A percentile compares a stretch with the other conserved stretches of the same genome.
Conservation (phyloP, 2,888 invertebrate species). For the Aphodius sticticus region DNA sequence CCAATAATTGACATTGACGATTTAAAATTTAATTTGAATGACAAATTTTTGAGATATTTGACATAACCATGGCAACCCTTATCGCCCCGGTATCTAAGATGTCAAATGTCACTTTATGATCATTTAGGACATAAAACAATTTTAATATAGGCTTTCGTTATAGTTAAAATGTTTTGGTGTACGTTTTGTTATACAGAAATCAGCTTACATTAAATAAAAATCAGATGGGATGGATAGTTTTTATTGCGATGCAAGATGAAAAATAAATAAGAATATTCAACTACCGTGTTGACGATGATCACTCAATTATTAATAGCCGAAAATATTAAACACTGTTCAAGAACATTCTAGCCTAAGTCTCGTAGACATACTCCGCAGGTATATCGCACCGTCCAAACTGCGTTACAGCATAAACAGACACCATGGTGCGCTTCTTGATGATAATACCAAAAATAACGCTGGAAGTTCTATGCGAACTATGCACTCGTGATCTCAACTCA, state of each 20-base stretch:
- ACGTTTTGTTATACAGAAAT: not conserved
- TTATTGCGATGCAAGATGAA: not conserved
- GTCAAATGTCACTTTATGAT: too few species aligned
- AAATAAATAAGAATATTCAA: not conserved
- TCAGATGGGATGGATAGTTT: not conserved
- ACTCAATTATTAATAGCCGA: not conserved
- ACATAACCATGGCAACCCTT: too few species aligned
- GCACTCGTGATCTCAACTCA: conserved; percentile 42
- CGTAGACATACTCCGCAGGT: conserved; percentile 42
- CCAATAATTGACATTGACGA: too few species aligned
- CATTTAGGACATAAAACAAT: too few species aligned
- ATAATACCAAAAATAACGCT: conserved; percentile 44
- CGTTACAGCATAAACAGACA: conserved; percentile 43
- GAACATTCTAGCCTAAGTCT: not conserved
- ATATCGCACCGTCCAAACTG: conserved; percentile 42
- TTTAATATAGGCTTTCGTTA: too few species aligned
- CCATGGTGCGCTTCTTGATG: conserved; percentile 34
- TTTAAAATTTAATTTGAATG: too few species aligned
- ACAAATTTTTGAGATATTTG: too few species aligned
- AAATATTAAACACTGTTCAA: not conserved
- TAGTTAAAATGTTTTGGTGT: not conserved
- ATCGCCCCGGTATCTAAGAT: too few species aligned
- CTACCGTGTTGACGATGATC: not conserved
- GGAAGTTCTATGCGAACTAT: conserved; percentile 43
- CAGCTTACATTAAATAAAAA: not conserved